Evolutionary conservation across 2,888 invertebrate species (phyloP), one percentile per base, ranked within the genome.

Genomic region (Stenoptilia bipunctidactyla): DNA sequence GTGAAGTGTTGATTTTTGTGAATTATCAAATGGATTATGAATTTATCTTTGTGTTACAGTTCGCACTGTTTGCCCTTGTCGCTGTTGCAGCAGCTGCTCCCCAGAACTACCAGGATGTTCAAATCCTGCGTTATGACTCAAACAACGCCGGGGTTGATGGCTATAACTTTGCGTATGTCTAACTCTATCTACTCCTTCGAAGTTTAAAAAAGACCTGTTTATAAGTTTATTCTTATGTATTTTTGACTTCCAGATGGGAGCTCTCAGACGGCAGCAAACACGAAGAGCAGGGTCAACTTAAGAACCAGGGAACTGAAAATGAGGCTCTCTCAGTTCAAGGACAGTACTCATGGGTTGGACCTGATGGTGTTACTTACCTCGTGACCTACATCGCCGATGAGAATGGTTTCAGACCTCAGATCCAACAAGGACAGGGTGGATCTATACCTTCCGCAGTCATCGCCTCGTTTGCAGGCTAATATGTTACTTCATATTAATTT

Each of bases 311-410:
- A 2, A 66, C 83, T 13, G 88, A 88, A 36, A 79, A 86, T 39
- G 87, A 88, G 55, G 75, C 80, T 2, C 66, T 88, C 34, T 60
- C 76, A 0, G 88, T 88, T n/a, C 73, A 68, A 41, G 88, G 88
- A 13, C 71, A 79, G 40, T 87, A 80, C 64, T 73, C 83, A 13
- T 88, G 86, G 73, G 64, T 85, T 0, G 88, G 74, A 14, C 85
- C 83, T 34, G 88, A 88, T 50, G 87, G 88, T 2, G 73, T 82
- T 15, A 69, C 68, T 1, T 89, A 89, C 60, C 77, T 79, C 2
- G 87, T 90, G 41, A 87, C 73, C 30, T 88, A 88, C 61, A 61
- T 80, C 14, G 87, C 87, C 27, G 88, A 88, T 41, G 82, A 83
- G 42, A 82, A 82, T 40, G 83, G 83, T 1, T 83, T 72, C 69